phyloP scores from a whole-genome alignment of 1,140 invertebrate species.

The Pristionchus pacificus region DNA sequence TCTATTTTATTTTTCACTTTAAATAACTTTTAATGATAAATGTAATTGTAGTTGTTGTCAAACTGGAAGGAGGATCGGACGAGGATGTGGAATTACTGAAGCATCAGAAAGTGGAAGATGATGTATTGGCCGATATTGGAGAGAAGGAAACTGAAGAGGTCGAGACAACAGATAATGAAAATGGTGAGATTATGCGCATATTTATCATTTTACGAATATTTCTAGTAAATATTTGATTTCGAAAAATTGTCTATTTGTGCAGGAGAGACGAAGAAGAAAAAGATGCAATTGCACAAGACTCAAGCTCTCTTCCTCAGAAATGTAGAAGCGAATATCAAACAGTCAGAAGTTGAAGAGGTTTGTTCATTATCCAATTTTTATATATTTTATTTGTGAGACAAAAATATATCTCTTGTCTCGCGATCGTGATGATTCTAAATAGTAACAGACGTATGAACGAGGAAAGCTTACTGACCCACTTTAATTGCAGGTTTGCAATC shows the following conservation, averaged over 20 bases:
- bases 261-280: slow-evolving; percentile 53
- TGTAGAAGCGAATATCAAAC: slow-evolving; percentile 87
- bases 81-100: slow-evolving; percentile 74
- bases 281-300: slow-evolving; percentile 74
- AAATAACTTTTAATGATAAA: background rate
- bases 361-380: slow-evolving; percentile 52
- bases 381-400: no score
- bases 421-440: no score
- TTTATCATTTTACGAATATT: background rate
- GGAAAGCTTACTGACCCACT: slow-evolving; percentile 9
- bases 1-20: background rate
- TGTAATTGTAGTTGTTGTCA: slow-evolving; percentile 74
- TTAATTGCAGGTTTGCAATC: slow-evolving; percentile 75
- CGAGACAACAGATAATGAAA: slow-evolving; percentile 25
- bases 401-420: no score
- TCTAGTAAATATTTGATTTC: slow-evolving; percentile 13
- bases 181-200: background rate
- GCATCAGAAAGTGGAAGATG: slow-evolving; percentile 44
- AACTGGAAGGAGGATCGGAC: slow-evolving; percentile 92
- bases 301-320: slow-evolving; percentile 93
- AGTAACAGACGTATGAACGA: no score
- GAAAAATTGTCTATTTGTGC: slow-evolving; percentile 60
- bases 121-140: slow-evolving; percentile 23
- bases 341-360: slow-evolving; percentile 91
- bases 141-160: slow-evolving; percentile 55